Evolutionary conservation across 1,140 invertebrate species (phyloP), one percentile per base, ranked within the genome.

Genomic region (Drosophila albomicans): DNA sequence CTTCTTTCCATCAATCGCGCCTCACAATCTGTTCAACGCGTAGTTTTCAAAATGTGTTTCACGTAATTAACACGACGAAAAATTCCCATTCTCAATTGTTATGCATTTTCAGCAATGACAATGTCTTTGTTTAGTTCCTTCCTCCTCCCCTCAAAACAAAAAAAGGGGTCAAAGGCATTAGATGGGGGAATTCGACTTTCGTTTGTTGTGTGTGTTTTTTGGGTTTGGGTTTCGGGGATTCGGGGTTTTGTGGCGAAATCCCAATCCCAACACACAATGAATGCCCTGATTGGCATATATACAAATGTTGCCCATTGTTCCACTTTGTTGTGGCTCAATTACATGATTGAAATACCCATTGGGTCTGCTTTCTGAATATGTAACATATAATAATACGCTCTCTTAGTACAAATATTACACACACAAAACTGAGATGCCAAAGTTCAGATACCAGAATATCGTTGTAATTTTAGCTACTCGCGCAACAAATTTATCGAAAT

Each of bases 11-110:
- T 61, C 43, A 41, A 16, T 38, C n/a, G 30, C 6, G n/a, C 13
- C 25, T 30, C 62, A 3, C 16, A 4, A 11, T 25, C 32, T 49
- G 20, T 25, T 25, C 20, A 25, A 16, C 49, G 28, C 11, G 20
- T 43, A 48, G 35, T 11, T 38, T 49, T 69, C 10, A 30, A 25
- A 25, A 49, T 61, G 32, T 61, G 41, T 28, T 65, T 15, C 30
- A 57, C 41, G 68, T 71, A 65, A 71, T 71, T 71, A 71, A 38
- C 51, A 57, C 30, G 30, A 30, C 49, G 20, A 52, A 35, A 16
- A 13, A n/a, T 15, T 25, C 13, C n/a, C n/a, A 38, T 41, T 16
- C 5, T 38, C 35, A 38, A 38, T 38, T 38, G 35, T 11, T 10
- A 38, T 38, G 35, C 35, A 38, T 5, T 10, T 3, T 10, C 8